Conservation (phyloP, 2,888 invertebrate species). For the Embidobia sp. region DNA sequence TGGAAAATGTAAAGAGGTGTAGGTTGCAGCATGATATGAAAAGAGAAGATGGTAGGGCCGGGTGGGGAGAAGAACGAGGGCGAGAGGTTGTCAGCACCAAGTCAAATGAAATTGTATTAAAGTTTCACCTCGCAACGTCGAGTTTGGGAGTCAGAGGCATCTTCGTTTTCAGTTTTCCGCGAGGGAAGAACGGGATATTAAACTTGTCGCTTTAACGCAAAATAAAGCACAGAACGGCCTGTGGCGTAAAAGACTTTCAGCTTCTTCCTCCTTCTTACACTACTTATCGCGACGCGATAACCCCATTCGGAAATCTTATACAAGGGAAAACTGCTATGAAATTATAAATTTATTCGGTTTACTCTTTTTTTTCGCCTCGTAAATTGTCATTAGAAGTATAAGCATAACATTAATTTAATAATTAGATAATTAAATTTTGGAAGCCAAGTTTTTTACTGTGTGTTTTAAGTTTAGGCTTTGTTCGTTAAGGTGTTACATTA, state of each 20-base stretch:
- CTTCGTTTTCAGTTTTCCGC: conserved; percentile 49
- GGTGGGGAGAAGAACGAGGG: conserved; percentile 63
- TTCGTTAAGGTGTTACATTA: too few species aligned
- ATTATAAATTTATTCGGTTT: conserved; percentile 12
- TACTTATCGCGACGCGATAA: conserved; percentile 49
- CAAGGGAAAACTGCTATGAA: conserved; percentile 7
- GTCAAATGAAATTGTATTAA: conserved; percentile 82
- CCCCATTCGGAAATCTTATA: conserved; percentile 34
- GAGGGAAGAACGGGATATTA: conserved; percentile 75
- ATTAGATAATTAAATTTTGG: too few species aligned
- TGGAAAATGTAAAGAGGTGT: conserved; percentile 75
- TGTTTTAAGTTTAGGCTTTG: too few species aligned
- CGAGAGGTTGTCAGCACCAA: conserved; percentile 79
- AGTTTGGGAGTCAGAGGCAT: conserved; percentile 62
- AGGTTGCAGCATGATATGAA: conserved; percentile 34
- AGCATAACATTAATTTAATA: neutral
- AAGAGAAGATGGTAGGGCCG: conserved; percentile 29
- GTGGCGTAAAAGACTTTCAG: conserved; percentile 65
- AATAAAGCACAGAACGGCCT: conserved; percentile 74
- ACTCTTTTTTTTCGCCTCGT: conserved; percentile 7
- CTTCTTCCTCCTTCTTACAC: conserved; percentile 26
- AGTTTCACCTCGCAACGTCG: conserved; percentile 77
- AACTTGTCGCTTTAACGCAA: conserved; percentile 81
- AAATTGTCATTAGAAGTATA: neutral
- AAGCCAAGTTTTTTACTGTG: too few species aligned